Evolutionary conservation across 2,113 vertebrate species (phyloP).

Genomic region (Tenrec ecaudatus): DNA sequence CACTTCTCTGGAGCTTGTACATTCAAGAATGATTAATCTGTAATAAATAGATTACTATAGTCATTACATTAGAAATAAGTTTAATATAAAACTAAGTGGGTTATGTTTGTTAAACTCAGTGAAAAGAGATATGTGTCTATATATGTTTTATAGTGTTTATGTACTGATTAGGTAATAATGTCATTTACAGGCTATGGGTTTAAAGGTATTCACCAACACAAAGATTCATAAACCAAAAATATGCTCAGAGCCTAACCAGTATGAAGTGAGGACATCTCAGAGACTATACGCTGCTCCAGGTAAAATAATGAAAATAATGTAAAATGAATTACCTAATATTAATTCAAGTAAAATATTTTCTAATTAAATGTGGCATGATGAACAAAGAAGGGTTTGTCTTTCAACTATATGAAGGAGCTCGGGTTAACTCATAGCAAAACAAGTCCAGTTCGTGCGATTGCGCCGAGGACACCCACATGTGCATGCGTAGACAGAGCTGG

Average conservation of each 20-base stretch:
- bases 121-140: not conserved
- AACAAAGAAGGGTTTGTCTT: not conserved
- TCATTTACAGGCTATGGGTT: constrained; percentile 83
- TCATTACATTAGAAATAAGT: not conserved
- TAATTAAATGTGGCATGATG: constrained; percentile 1
- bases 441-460: not conserved
- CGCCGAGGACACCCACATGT: not conserved
- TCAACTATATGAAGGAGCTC: not conserved
- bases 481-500: not conserved
- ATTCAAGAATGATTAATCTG: too few relatives aligned
- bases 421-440: not conserved
- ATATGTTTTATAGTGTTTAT: constrained; percentile 20
- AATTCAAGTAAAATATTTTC: constrained; percentile 3
- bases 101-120: not conserved
- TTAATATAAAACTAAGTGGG: constrained; percentile 29
- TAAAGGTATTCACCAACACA: constrained; percentile 87
- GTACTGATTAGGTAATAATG: constrained; percentile 69
- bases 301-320: constrained; percentile 35
- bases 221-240: constrained; percentile 83
- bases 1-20: too few relatives aligned
- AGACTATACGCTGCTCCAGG: not conserved
- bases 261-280: rapidly evolving
- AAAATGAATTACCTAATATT: constrained; percentile 4
- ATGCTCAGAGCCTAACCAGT: not conserved
- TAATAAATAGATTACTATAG: too few relatives aligned